Evolutionary conservation across 1,140 invertebrate species (phyloP), one percentile per base, ranked within the genome.

Genomic region (Cepaea nemoralis): DNA sequence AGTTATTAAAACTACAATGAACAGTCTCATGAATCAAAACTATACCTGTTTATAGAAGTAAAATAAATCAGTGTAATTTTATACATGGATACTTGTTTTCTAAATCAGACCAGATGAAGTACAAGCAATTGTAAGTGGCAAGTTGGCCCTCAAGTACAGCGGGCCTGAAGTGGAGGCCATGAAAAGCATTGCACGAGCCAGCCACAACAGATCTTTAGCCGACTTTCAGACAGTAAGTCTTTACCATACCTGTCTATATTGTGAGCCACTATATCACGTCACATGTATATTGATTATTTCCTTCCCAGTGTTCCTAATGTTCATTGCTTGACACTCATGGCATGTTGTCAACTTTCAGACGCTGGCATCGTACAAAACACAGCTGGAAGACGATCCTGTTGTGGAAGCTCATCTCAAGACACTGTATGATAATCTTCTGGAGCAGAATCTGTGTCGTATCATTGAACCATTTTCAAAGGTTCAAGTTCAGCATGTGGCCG

Each of bases 391-490:
- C 87, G 99, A 99, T 93, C 95, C 96, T 80, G 99, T 99, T 83
- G 97, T 99, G 0, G 94, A 96, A 85, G 97, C 97, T 86, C 98
- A 99, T 93, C 94, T 99, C 77, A 97, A 97, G 77, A 97, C 97
- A 1, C 92, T 99, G 6, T 99, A 99, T 91, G 98, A 99, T 87
- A 98, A 97, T 84, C 98, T 99, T 96, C 92, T 99, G 87, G 98
- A 99, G 92, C 98, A 99, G 92, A 99, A 99, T 93, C 93, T 99
- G 76, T 99, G 97, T 92, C 94, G 98, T 84, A 97, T 99, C 84
- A 99, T 99, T 84, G 98, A 99, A 92, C 99, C 99, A 19, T 99
- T 99, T 91, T 99, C 97, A 80, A 94, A 95, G 89, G 98, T 99
- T 0, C 96, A 99, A 94, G 95, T 97, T 10, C 91, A 94, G 40